A percentile compares a stretch with the other conserved stretches of the same genome.
phyloP scores from a whole-genome alignment of 2,797 vertebrate genomes.

The Alfaro cultratus region DNA sequence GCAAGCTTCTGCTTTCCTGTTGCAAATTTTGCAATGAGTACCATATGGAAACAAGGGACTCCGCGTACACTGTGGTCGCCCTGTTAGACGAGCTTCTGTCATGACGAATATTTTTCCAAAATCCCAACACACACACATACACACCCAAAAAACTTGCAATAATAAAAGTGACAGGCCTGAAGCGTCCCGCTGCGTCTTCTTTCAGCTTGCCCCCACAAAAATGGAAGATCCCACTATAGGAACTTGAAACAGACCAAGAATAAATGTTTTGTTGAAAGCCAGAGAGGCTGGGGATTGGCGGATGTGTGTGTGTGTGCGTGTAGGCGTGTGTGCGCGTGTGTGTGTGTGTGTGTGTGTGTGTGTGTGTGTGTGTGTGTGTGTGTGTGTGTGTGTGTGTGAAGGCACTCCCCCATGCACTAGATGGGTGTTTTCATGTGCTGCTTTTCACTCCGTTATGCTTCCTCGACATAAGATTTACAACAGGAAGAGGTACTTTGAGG shows the following conservation, averaged over 20 bases:
- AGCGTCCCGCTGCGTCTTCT: conserved; percentile 30
- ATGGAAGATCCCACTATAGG: conserved; percentile 28
- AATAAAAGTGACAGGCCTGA: conserved; percentile 39
- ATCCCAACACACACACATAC: conserved; percentile 38
- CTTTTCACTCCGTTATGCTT: conserved; percentile 41
- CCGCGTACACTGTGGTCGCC: conserved; percentile 39
- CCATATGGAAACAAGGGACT: conserved; percentile 64
- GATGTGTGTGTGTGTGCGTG: neutral
- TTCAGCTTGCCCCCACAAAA: conserved; percentile 52
- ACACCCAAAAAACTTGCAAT: conserved; percentile 58
- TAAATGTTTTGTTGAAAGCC: conserved; percentile 66
- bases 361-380: neutral
- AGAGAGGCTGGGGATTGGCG: conserved; percentile 56
- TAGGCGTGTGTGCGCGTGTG: no score
- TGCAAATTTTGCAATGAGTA: conserved; percentile 68
- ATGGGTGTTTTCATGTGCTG: conserved; percentile 55
- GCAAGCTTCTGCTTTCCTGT: conserved; percentile 36
- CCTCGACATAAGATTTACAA: conserved; percentile 74
- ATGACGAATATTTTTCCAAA: conserved; percentile 58
- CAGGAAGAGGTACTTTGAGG: conserved; percentile 65
- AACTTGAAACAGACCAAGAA: conserved; percentile 65
- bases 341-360: no score
- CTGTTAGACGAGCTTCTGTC: conserved; percentile 31
- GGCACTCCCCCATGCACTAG: conserved; percentile 50
- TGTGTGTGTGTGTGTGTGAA: conserved; percentile 27